phyloP scores from a whole-genome alignment of 2,888 invertebrate genomes.

The Archips xylosteana region DNA sequence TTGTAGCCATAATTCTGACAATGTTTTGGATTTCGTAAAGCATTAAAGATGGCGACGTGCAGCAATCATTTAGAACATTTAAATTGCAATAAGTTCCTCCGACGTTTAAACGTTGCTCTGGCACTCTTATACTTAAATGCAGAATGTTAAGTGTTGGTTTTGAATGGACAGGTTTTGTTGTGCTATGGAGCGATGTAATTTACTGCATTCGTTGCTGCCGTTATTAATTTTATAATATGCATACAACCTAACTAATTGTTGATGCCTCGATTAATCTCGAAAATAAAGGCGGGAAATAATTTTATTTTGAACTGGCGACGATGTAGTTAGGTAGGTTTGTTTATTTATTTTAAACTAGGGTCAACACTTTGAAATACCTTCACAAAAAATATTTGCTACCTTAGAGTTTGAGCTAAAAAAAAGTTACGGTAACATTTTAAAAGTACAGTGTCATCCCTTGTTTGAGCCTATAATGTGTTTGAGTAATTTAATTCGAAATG shows the following conservation, averaged over 20 bases:
- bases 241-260: constrained; percentile 15
- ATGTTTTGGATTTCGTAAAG: constrained; percentile 13
- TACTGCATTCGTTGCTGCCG: constrained; percentile 7
- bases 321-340: not conserved
- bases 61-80: constrained; percentile 25
- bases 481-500: too few species aligned
- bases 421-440: too few species aligned
- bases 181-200: constrained; percentile 4
- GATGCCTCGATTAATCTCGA: constrained; percentile 1
- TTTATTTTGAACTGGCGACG: constrained; percentile 5
- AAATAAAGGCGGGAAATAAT: constrained; percentile 3
- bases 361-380: too few species aligned
- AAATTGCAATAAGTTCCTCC: constrained; percentile 19
- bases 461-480: too few species aligned
- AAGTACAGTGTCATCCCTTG: too few species aligned
- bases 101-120: not conserved
- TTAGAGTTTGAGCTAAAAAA: too few species aligned
- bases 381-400: too few species aligned
- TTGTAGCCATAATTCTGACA: not conserved
- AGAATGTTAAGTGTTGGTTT: not conserved
- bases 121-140: not conserved
- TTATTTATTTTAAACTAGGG: too few species aligned
- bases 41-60: not conserved
- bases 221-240: constrained; percentile 23
- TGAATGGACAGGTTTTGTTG: not conserved